Evolutionary conservation across 2,888 invertebrate genomes (phyloP), one percentile per base, ranked within the genome.

Genomic region (Cephus pygmeus): DNA sequence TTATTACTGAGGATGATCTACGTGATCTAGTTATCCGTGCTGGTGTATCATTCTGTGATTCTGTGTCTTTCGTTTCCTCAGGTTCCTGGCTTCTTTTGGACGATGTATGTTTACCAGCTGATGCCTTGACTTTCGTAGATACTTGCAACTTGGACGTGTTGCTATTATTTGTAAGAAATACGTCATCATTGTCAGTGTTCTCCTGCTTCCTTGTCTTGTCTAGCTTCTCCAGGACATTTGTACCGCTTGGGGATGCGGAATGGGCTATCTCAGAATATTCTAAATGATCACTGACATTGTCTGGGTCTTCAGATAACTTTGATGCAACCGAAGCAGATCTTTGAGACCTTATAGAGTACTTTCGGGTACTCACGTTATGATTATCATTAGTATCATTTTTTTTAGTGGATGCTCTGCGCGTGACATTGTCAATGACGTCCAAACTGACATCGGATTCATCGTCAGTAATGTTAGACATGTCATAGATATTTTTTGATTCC

Each of bases 361-460:
- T 56, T 2, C 23, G 56, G 23, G 56, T 23, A 56, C 9, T 56
- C 56, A 56, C 2, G 23, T 9, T 56, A 56, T 23, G 23, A 56
- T 56, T 23, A 56, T 56, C 15, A 23, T 9, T 56, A 56, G 23
- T 6, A 12, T 71, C 31, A 71, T 34, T 71, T 1, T 9, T 71
- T 33, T 71, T 71, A 34, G 23, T 31, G 12, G 71, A 33, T 71
- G 31, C 4, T 71, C 34, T 34, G 15, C 34, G 71, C 31, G 31
- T 71, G 23, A 15, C 31, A 2, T 15, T 12, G n/a, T 71, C 71
- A 34, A 15, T 23, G 9, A 34, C 15, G 3, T 71, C 34, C 12
- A 30, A 31, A 71, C 79, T 83, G 23, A 80, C 81, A 40, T 85
- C 84, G 11, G 87, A 87, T 69, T 87, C 87, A 33, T 87, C 87